A percentile compares a stretch with the other conserved stretches of the same genome.
Evolutionary conservation across 2,888 invertebrate genomes (phyloP).

Genomic region (Aelia acuminata): DNA sequence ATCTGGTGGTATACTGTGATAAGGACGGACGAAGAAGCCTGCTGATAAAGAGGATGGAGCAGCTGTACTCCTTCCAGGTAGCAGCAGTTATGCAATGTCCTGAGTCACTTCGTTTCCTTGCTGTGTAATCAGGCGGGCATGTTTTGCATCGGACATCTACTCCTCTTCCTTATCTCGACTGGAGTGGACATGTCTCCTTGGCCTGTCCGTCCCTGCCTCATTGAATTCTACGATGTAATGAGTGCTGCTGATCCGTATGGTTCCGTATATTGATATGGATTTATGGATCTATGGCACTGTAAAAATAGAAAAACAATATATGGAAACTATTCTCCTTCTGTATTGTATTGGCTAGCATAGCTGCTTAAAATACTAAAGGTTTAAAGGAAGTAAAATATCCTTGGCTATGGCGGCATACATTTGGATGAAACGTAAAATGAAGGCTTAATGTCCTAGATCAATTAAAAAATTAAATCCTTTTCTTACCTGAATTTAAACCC

Average conservation of each 20-base stretch:
- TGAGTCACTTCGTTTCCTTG: background rate
- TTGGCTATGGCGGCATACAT: too few relatives aligned
- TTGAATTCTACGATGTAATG: background rate
- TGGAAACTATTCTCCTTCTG: too few relatives aligned
- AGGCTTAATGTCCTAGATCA: too few relatives aligned
- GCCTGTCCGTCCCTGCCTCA: background rate
- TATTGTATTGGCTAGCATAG: too few relatives aligned
- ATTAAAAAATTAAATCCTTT: too few relatives aligned
- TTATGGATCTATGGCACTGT: too few relatives aligned
- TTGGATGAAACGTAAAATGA: too few relatives aligned
- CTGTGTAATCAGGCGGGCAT: background rate
- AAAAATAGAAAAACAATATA: too few relatives aligned
- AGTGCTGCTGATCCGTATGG: too few relatives aligned
- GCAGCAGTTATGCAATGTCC: background rate
- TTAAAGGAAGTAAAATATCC: too few relatives aligned
- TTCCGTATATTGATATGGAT: background rate
- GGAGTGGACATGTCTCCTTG: background rate
- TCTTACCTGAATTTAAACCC: too few relatives aligned
- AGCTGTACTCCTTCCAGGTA: background rate
- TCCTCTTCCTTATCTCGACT: background rate
- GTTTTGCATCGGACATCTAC: background rate
- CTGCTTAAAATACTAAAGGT: too few relatives aligned
- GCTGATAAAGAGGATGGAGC: background rate
- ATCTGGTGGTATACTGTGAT: background rate
- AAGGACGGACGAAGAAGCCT: background rate